Evolutionary conservation across 2,113 vertebrate genomes (phyloP).

Genomic region (Leucopternis melanops): DNA sequence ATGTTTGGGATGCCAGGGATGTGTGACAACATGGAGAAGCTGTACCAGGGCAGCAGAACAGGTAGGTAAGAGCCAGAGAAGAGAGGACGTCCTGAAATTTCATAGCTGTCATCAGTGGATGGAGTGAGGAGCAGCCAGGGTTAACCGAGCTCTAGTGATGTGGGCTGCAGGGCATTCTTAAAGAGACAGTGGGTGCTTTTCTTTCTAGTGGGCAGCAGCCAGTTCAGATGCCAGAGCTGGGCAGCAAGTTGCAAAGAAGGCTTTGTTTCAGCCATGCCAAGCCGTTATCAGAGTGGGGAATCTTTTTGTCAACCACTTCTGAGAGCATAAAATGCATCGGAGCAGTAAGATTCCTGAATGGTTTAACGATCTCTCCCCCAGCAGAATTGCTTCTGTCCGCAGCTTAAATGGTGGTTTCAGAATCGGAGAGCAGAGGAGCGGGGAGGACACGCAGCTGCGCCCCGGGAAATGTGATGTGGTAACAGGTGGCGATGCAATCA

Average conservation of each 20-base stretch:
- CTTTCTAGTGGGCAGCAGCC: constrained; percentile 48
- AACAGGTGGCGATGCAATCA: neutral
- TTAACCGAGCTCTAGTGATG: constrained; percentile 50
- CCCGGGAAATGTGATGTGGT: neutral
- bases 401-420: neutral
- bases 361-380: neutral
- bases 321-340: neutral
- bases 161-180: constrained; percentile 63
- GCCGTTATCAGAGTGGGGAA: constrained; percentile 38
- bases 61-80: neutral
- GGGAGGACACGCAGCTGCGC: neutral
- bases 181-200: constrained; percentile 59
- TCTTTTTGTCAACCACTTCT: neutral
- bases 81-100: neutral
- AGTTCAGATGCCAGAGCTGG: constrained; percentile 61
- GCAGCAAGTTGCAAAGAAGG: constrained; percentile 41
- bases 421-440: neutral
- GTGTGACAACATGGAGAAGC: neutral
- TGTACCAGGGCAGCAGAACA: neutral
- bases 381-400: neutral
- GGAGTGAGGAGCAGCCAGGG: constrained; percentile 7
- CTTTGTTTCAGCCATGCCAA: constrained; percentile 60
- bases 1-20: neutral
- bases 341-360: neutral
- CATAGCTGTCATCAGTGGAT: neutral